Conservation (phyloP, 2,888 invertebrate species). For the Melinaea marsaeus region DNA sequence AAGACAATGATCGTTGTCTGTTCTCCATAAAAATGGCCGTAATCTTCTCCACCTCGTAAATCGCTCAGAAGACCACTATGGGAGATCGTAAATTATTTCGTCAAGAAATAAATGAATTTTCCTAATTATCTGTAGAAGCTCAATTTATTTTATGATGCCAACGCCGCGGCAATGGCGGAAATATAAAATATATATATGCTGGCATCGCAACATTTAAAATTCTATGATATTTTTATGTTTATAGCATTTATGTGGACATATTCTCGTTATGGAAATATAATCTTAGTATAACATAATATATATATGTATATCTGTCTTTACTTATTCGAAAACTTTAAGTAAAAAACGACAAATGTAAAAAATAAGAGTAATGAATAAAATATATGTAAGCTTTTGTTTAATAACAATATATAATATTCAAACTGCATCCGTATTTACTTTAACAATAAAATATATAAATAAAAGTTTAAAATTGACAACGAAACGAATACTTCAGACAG, state of each 20-base stretch:
- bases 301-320: too few relatives aligned
- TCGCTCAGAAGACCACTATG: slow-evolving; percentile 16
- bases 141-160: slow-evolving; percentile 11
- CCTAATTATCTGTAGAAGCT: slow-evolving; percentile 16
- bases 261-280: too few relatives aligned
- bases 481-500: slow-evolving; percentile 37
- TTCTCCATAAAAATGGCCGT: slow-evolving; percentile 23
- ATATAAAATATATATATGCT: background rate
- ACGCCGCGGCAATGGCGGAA: background rate
- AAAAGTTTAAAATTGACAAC: slow-evolving; percentile 37
- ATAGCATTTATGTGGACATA: too few relatives aligned
- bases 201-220: background rate
- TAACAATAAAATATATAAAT: slow-evolving; percentile 14
- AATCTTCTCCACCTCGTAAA: slow-evolving; percentile 24
- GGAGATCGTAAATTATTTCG: slow-evolving; percentile 23
- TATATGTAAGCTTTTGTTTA: too few relatives aligned
- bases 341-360: too few relatives aligned
- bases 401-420: too few relatives aligned
- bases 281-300: too few relatives aligned
- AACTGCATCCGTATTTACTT: background rate
- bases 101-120: slow-evolving; percentile 20
- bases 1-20: slow-evolving; percentile 13
- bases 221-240: too few relatives aligned
- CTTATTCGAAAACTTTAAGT: too few relatives aligned
- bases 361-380: too few relatives aligned